Evolutionary conservation across 1,140 invertebrate species (phyloP), one percentile per base, ranked within the genome.

Genomic region (Brachionus angularis): DNA sequence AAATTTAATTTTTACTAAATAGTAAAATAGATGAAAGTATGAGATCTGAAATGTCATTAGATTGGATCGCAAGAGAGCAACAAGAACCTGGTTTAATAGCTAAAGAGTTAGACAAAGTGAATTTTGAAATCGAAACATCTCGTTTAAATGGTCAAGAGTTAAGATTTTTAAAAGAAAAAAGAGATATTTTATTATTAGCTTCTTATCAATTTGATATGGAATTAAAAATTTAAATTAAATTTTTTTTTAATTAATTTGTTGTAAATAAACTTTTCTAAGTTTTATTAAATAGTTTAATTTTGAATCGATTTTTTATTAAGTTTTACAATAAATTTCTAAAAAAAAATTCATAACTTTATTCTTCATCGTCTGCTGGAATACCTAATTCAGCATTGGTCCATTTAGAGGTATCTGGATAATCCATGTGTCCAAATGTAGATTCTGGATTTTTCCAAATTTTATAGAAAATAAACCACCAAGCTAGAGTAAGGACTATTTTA

Each of bases 31-130:
- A 95, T 77, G 92, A 95, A 78, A 91, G 92, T 76, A 95, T 96
- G 92, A 85, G 93, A 55, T 90, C 90, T 58, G 91, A 94, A 81
- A 95, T 96, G 92, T 91, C 91, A 0, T 84, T 93, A 18, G 91
- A 94, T 78, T 95, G 91, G 91, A 92, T 93, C n/a, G 89, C 91
- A 1, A 76, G 84, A 16, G 90, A 92, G 75, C 87, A 91, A 71
- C 91, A 94, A 76, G 87, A 85, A 58, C 85, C 87, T 0, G 89
- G 90, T 0, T 86, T 91, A 31, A 86, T 95, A 14, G 84, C 87
- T 0, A 85, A 87, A 73, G 91, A 95, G 79, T 82, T 95, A 49
- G 86, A 87, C 36, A 84, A 88, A 49, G 89, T 91, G 1, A 90
- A 94, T 79, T 83, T 89, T 31, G 92, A 96, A 80, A 84, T 95